These are phyloP conservation scores for Athetis lepigone DNA, from an alignment of 2,888 invertebrate species.

Conservation along the genomic window DNA sequence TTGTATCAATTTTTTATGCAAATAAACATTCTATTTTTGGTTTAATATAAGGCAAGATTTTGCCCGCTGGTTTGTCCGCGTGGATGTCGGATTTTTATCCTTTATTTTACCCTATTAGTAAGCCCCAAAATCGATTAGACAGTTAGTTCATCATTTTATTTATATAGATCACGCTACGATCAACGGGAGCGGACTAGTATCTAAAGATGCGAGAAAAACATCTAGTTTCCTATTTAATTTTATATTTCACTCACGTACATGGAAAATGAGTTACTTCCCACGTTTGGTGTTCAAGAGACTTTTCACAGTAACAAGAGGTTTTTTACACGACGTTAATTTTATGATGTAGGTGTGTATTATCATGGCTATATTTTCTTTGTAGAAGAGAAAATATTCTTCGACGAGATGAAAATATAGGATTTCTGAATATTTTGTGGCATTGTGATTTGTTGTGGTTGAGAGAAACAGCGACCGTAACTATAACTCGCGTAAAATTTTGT, in stretches of 20 bases:
- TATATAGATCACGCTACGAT: too few relatives aligned
- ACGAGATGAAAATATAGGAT: not conserved
- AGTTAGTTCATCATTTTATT: too few relatives aligned
- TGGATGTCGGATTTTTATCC: too few relatives aligned
- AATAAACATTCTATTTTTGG: too few relatives aligned
- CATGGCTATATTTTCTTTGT: slow-evolving; percentile 1
- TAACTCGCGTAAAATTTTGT: not conserved
- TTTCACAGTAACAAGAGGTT: slow-evolving; percentile 6
- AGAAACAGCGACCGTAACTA: not conserved
- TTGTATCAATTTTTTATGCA: too few relatives aligned
- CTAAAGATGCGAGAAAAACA: too few relatives aligned
- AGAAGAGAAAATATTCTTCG: not conserved
- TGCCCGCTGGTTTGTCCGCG: too few relatives aligned
- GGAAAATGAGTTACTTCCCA: slow-evolving; percentile 2
- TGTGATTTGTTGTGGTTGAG: not conserved
- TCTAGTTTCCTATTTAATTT: too few relatives aligned
- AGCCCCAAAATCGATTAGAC: too few relatives aligned
- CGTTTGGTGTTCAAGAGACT: slow-evolving; percentile 13
- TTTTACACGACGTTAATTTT: slow-evolving; percentile 17
- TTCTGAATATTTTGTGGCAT: not conserved
- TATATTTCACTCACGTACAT: not conserved
- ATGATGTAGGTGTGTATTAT: not conserved
- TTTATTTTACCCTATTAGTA: too few relatives aligned
- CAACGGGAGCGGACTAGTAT: too few relatives aligned
- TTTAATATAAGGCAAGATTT: too few relatives aligned